phyloP scores from a whole-genome alignment of 1,140 invertebrate genomes.

The Drosophila serrata region DNA sequence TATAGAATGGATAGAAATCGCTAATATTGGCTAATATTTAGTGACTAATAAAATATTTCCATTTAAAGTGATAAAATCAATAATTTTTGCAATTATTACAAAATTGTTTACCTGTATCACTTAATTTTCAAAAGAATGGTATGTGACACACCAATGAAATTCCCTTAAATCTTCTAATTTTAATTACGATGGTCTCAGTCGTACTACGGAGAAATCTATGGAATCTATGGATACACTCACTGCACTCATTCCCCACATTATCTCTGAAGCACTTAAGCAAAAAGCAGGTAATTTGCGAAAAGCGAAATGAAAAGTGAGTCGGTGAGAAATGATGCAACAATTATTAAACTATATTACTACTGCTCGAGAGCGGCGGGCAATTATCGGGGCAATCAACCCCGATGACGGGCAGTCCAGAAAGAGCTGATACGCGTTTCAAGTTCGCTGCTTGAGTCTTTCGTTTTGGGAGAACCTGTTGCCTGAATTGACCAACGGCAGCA shows the following conservation, averaged over 20 bases:
- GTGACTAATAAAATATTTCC: too few species aligned
- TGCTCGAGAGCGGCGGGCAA: slow-evolving; percentile 21
- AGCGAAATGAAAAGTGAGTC: slow-evolving; percentile 26
- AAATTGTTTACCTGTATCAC: too few species aligned
- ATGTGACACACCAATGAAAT: neutral
- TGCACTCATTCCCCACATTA: slow-evolving; percentile 28
- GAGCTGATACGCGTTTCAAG: slow-evolving; percentile 59
- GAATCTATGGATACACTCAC: neutral
- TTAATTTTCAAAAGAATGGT: too few species aligned
- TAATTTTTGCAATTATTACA: too few species aligned
- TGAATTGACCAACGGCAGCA: slow-evolving; percentile 57
- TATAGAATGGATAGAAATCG: too few species aligned
- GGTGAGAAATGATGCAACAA: slow-evolving; percentile 55
- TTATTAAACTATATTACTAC: slow-evolving; percentile 23
- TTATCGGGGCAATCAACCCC: slow-evolving; percentile 56
- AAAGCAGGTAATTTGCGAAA: slow-evolving; percentile 32
- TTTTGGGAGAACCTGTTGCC: slow-evolving; percentile 74
- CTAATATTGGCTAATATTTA: too few species aligned
- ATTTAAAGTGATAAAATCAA: too few species aligned
- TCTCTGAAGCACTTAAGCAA: slow-evolving; percentile 28
- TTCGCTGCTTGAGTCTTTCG: slow-evolving; percentile 77
- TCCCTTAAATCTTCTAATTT: neutral
- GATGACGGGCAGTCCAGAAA: slow-evolving; percentile 49
- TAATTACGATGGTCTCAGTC: neutral
- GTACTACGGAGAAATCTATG: neutral